Conservation (phyloP, 2,113 vertebrate genomes). For the Pogona vitticeps region DNA sequence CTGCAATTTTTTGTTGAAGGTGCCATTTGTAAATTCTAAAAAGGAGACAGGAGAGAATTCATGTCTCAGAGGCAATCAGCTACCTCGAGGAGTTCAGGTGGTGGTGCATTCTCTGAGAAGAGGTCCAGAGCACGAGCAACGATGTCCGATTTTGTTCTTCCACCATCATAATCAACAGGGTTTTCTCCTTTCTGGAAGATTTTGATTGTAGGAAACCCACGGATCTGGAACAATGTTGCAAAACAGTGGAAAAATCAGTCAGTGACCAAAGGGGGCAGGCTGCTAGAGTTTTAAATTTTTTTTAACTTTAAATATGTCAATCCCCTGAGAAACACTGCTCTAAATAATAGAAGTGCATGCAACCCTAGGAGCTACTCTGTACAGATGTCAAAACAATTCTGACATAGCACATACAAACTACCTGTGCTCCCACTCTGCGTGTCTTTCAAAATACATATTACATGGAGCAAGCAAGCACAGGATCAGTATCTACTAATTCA, state of each 20-base stretch:
- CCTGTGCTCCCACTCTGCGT: neutral
- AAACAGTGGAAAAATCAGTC: neutral
- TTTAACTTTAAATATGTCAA: neutral
- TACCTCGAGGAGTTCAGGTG: conserved; percentile 92
- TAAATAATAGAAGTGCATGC: neutral
- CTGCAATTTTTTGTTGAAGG: neutral
- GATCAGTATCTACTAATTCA: too few species aligned
- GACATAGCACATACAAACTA: neutral
- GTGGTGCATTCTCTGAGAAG: conserved; percentile 89
- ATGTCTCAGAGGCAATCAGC: neutral
- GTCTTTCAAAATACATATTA: neutral
- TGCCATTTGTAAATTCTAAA: neutral
- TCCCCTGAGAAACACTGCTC: too few species aligned
- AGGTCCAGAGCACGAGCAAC: conserved; percentile 87
- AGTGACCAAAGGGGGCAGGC: neutral
- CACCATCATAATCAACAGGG: conserved; percentile 91
- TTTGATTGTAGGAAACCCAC: conserved; percentile 96
- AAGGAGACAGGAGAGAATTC: neutral
- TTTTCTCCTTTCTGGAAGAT: conserved; percentile 95
- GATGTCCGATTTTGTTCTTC: conserved; percentile 87
- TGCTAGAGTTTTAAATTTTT: neutral
- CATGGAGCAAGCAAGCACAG: too few species aligned
- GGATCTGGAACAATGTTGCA: conserved; percentile 78
- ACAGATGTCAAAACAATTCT: neutral
- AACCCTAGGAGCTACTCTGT: neutral